phyloP scores from a whole-genome alignment of 2,888 invertebrate genomes.

The Ophion ventricosus region DNA sequence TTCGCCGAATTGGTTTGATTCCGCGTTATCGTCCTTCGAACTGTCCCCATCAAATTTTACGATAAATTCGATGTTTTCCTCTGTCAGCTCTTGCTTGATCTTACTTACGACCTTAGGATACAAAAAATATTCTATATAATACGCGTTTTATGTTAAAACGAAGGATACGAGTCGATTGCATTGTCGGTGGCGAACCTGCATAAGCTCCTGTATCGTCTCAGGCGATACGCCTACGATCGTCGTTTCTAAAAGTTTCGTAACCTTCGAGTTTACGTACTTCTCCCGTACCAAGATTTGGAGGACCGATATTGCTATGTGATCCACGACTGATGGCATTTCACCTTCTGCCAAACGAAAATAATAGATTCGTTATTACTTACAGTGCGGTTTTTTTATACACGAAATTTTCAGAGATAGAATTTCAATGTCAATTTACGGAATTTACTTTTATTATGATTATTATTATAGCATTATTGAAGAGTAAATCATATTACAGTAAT shows the following conservation, averaged over 20 bases:
- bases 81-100: slow-evolving; percentile 71
- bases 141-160: not conserved
- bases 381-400: too few relatives aligned
- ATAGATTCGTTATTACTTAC: not conserved
- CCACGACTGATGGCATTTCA: slow-evolving; percentile 85
- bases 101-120: slow-evolving; percentile 83
- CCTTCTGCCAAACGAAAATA: slow-evolving; percentile 79
- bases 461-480: too few relatives aligned
- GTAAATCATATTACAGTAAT: too few relatives aligned
- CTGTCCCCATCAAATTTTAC: slow-evolving; percentile 63
- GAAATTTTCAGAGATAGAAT: too few relatives aligned
- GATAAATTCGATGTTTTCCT: slow-evolving; percentile 74
- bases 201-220: slow-evolving; percentile 85
- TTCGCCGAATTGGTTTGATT: slow-evolving; percentile 71
- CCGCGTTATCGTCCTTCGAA: slow-evolving; percentile 41
- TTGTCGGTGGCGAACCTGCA: slow-evolving; percentile 82
- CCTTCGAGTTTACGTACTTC: slow-evolving; percentile 86
- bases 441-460: too few relatives aligned
- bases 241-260: slow-evolving; percentile 85
- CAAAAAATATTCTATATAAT: not conserved
- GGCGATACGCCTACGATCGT: slow-evolving; percentile 86
- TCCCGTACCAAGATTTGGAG: slow-evolving; percentile 87
- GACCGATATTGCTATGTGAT: slow-evolving; percentile 87
- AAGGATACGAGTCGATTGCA: slow-evolving; percentile 28
- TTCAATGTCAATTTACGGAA: too few relatives aligned